Evolutionary conservation across 2,797 vertebrate genomes (phyloP).

Genomic region (Amblyraja radiata): DNA sequence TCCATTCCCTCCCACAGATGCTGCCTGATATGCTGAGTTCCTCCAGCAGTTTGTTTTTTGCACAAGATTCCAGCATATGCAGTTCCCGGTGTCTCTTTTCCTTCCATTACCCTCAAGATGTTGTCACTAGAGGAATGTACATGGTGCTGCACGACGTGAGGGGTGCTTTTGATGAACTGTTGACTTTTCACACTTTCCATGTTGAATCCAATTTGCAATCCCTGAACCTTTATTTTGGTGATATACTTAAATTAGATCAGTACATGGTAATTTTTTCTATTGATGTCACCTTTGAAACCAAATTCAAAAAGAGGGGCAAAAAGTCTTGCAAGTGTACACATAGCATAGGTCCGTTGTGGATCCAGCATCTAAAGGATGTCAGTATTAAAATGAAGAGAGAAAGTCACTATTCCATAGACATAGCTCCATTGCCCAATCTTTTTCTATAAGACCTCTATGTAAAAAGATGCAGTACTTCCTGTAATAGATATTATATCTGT

Average conservation of each 20-base stretch:
- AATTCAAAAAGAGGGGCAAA: neutral
- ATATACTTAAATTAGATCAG: neutral
- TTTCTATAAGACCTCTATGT: neutral
- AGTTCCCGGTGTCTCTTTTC: no score
- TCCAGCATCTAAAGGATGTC: neutral
- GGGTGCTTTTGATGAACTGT: neutral
- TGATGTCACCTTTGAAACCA: neutral
- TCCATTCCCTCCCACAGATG: no score
- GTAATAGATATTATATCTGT: neutral
- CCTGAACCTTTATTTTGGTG: neutral
- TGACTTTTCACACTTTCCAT: neutral
- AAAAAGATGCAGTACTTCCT: neutral
- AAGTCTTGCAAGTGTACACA: neutral
- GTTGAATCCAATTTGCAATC: neutral
- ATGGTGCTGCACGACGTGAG: neutral
- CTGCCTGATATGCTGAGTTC: no score
- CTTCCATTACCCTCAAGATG: no score
- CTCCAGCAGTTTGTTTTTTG: no score
- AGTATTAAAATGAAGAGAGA: neutral
- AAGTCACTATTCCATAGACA: neutral
- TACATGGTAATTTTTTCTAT: neutral
- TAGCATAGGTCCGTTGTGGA: neutral
- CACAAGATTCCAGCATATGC: no score
- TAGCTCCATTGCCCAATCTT: neutral
- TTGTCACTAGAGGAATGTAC: neutral